Base-by-base conservation (phyloP, 2,797 vertebrate genomes). In the Antennarius maculatus region DNA sequence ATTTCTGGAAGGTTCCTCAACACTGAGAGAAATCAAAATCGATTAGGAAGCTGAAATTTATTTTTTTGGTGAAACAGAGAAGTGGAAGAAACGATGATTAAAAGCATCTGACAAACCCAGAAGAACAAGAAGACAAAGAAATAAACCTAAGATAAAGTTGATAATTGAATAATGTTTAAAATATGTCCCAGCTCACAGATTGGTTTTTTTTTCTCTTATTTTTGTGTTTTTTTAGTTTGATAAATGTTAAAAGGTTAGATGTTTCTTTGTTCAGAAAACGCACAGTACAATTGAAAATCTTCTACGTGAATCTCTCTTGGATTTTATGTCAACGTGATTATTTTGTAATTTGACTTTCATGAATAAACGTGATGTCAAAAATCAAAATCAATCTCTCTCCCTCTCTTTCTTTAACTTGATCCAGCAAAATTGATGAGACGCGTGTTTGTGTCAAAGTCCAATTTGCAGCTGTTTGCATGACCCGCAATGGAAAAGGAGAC, bases 401-500 rank as follows among this genome's bases (percentile, higher is more conserved):
- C 37, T 1, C 46, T 27, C 48, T 49, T 18, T 5, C 48, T 16
- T 13, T 43, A 15, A 16, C 6, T 46, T 46, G 43, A 46, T n/a
- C 12, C 7, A 46, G 43, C 16, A 1, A 18, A n/a, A 7, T 15
- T 13, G 16, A 54, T 11, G 12, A 53, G 6, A 12, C 14, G 7
- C 16, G 15, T 18, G 10, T 53, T 15, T 7, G 69, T 62, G 13
- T 63, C 80, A 83, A 80, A 85, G 78, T 85, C 74, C 79, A 67
- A 4, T 9, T 6, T 29, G 23, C 42, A 66, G 50, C 16, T 9
- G 9, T 14, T 7, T 6, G 23, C 53, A 28, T 14, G 28, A 9
- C 37, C 1, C 47, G 79, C 58, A 59, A 95, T 95, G 92, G 93
- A 79, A 50, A 81, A 94, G 39, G 23, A 62, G 56, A 94, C 89